Base-by-base conservation (phyloP, 2,888 invertebrate species). In the Terebella lapidaria region DNA sequence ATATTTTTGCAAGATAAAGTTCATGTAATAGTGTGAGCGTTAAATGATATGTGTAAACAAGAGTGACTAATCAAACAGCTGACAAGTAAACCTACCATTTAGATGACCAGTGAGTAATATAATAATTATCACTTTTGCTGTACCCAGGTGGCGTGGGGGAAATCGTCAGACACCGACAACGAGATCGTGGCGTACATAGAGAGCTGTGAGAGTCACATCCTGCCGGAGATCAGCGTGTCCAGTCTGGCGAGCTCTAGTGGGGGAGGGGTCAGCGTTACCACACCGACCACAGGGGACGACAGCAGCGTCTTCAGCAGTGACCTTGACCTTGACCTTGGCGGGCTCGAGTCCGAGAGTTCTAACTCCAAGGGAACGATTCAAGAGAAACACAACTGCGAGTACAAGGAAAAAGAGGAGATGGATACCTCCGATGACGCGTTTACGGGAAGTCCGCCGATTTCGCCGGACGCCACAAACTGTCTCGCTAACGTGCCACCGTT, bases 361-460 rank as follows among this genome's bases (percentile, higher is more conserved):
- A n/a, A n/a, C n/a, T 74, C 3, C 72, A 59, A 74, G 73, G 67
- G 75, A 65, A 82, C 63, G 27, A 22, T 61, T 20, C 28, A 28
- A 76, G 67, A 88, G 87, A 70, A 88, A 87, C 77, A 83, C 77
- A 67, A 88, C 87, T 68, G 89, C 87, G 67, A 87, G 57, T 73
- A 87, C 54, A 69, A 70, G 30, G 78, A 76, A 67, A 73, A 78
- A 65, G 74, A 75, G 63, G 28, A 18, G 26, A 46, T 47, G 27
- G 18, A 46, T 20, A 67, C 58, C 68, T 72, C 29, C 54, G 71
- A 71, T 49, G 46, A 54, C 60, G 65, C 10, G 60, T 15, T 28
- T 15, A 10, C 42, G 15, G 20, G 18, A 5, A 5, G 15, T 5
- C 10, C 25, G 15, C 53, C 53, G 4, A 55, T 5, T 15, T 25